Conservation (phyloP, 2,113 vertebrate species). For the Rattus norvegicus region GRCr8 NC_086020.1:219647001-219647500, state of each 20-base stretch:
- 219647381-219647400: background rate
- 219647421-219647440: background rate
- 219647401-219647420: background rate
- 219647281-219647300: background rate
- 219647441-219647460: background rate
- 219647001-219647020: background rate
- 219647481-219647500: background rate
- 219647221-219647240: background rate
- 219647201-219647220: background rate
- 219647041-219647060: background rate
- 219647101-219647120: background rate
- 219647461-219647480: background rate
- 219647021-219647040: background rate
- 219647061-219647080: background rate
- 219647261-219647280: background rate
- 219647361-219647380: background rate
- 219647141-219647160: background rate
- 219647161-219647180: background rate
- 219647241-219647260: background rate
- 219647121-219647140: background rate
- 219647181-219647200: background rate
- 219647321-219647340: background rate
- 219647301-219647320: background rate
- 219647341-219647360: background rate
- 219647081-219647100: constrained; percentile 1